Percentiles rank a stretch among this genome's conserved stretches.
These are phyloP conservation scores for Elysia chlorotica DNA, from an alignment of 1,140 invertebrate genomes.

Conservation along the genomic window DNA sequence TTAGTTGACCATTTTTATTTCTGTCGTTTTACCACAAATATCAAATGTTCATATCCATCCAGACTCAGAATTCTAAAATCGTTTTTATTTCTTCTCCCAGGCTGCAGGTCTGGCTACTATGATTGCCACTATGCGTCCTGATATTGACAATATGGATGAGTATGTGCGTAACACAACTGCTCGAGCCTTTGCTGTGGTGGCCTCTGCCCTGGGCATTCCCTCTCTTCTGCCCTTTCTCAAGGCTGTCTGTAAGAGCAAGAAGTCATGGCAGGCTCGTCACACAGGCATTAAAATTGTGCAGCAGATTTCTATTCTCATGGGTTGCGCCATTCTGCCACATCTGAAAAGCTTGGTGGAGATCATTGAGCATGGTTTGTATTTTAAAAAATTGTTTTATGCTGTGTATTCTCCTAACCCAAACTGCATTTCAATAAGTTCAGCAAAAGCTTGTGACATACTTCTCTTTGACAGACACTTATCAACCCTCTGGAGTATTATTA, in stretches of 20 bases:
- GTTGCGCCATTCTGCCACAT: constrained; percentile 98
- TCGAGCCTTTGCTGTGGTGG: constrained; percentile 98
- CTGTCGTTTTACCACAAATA: too few species aligned
- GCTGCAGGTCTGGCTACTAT: constrained; percentile 99
- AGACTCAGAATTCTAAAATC: background rate
- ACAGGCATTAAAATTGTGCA: constrained; percentile 99
- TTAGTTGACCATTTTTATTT: too few species aligned
- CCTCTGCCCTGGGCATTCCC: constrained; percentile 97
- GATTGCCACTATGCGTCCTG: constrained; percentile 99
- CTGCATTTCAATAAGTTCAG: too few species aligned
- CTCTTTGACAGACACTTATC: too few species aligned
- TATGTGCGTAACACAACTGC: constrained; percentile 99
- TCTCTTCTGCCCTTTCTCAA: constrained; percentile 97
- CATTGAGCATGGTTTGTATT: constrained; percentile 99
- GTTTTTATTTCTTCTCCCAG: constrained; percentile 43
- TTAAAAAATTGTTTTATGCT: too few species aligned
- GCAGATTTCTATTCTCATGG: constrained; percentile 99
- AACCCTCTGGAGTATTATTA: too few species aligned
- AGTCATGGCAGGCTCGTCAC: constrained; percentile 99
- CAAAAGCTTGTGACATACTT: too few species aligned
- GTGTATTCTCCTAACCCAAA: too few species aligned
- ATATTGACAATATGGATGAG: constrained; percentile 99
- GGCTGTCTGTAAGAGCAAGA: constrained; percentile 98
- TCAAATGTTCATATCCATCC: too few species aligned
- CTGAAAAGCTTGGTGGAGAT: constrained; percentile 98